Percentiles rank a stretch among this genome's conserved stretches.
Conservation (phyloP, 2,888 invertebrate species). For the Lithophane ornitopus region DNA sequence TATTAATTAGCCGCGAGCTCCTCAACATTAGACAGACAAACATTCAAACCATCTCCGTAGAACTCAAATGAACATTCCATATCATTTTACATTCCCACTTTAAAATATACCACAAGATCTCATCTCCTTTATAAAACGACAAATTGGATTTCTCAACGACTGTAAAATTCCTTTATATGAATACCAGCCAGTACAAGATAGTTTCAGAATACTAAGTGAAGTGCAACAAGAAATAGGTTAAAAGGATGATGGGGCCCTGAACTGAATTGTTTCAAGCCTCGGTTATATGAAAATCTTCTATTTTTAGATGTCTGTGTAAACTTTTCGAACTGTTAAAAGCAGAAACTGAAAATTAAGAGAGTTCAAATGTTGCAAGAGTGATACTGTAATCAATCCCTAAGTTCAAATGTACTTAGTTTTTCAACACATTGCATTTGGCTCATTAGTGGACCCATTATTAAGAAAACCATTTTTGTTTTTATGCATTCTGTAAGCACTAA, state of each 20-base stretch:
- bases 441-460: not conserved
- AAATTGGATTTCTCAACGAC: slow-evolving; percentile 71
- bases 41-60: not conserved
- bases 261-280: slow-evolving; percentile 35
- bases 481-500: no score
- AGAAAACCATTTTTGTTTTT: not conserved
- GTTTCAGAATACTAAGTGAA: slow-evolving; percentile 62
- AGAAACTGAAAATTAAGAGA: not conserved
- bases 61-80: slow-evolving; percentile 41
- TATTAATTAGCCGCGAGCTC: no score
- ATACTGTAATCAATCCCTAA: slow-evolving; percentile 1
- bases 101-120: slow-evolving; percentile 60
- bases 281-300: slow-evolving; percentile 17
- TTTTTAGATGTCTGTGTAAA: slow-evolving; percentile 25
- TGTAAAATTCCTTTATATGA: slow-evolving; percentile 63
- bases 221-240: slow-evolving; percentile 58
- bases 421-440: not conserved
- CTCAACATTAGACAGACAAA: not conserved
- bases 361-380: not conserved
- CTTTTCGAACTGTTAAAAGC: not conserved
- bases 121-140: slow-evolving; percentile 59
- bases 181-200: slow-evolving; percentile 58
- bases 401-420: slow-evolving; percentile 9
- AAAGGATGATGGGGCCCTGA: slow-evolving; percentile 43
- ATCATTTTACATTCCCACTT: slow-evolving; percentile 47